These are phyloP conservation scores for Rhopilema esculentum DNA, from an alignment of 30 jellyfish, hydroid and myxozoan species.

Conservation along the genomic window DNA sequence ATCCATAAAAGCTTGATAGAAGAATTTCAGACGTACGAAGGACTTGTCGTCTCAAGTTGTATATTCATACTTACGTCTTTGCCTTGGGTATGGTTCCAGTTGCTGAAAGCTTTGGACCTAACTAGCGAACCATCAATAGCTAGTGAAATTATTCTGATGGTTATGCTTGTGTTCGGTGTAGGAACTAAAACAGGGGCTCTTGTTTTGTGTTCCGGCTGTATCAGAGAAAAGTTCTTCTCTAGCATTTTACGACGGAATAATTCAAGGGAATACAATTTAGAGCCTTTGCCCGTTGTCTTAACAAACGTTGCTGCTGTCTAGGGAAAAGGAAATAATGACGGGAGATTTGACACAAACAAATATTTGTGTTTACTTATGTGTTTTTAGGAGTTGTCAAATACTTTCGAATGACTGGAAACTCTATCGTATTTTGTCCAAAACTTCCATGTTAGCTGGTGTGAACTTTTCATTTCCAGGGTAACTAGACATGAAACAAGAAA, in stretches of 20 bases:
- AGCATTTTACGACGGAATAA: not conserved
- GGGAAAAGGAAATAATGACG: not conserved
- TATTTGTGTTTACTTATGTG: too few relatives aligned
- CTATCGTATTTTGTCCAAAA: too few relatives aligned
- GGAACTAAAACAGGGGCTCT: slow-evolving; percentile 29
- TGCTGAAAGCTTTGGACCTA: slow-evolving; percentile 46
- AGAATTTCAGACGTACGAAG: slow-evolving; percentile 39
- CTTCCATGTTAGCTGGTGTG: too few relatives aligned
- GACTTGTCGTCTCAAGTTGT: slow-evolving; percentile 38
- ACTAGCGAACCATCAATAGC: not conserved
- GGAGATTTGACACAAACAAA: not conserved
- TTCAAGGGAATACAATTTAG: slow-evolving; percentile 34
- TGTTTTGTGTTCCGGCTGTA: slow-evolving; percentile 28
- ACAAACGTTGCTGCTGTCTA: slow-evolving; percentile 44
- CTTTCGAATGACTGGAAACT: too few relatives aligned
- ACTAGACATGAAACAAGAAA: too few relatives aligned
- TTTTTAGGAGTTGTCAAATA: too few relatives aligned
- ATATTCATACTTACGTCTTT: slow-evolving; percentile 30
- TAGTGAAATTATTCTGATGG: slow-evolving; percentile 25
- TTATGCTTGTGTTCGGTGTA: slow-evolving; percentile 31
- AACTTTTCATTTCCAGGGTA: too few relatives aligned
- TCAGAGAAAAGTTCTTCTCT: slow-evolving; percentile 45
- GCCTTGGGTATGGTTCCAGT: slow-evolving; percentile 47
- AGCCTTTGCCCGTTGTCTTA: slow-evolving; percentile 50
- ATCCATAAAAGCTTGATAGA: not conserved